Conservation (phyloP, 2,888 invertebrate species). For the Cephus rjabovi region DNA sequence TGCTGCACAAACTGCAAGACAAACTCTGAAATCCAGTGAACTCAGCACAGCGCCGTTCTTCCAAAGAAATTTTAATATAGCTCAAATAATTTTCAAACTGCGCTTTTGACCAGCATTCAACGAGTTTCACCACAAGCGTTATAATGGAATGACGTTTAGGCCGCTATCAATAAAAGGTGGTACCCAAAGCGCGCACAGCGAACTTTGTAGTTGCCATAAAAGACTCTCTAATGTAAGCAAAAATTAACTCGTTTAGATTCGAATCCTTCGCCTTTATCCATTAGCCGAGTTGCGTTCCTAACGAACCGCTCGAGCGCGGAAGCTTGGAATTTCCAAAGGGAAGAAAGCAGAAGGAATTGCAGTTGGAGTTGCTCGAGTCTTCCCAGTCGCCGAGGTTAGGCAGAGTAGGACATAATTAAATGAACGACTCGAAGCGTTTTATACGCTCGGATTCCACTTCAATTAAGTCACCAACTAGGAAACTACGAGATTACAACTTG, state of each 20-base stretch:
- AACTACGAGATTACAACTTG: too few species aligned
- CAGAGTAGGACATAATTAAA: conserved; percentile 23
- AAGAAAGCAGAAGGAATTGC: conserved; percentile 9
- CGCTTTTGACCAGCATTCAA: too few species aligned
- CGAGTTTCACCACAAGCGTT: too few species aligned
- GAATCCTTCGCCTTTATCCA: conserved; percentile 14
- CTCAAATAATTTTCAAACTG: too few species aligned
- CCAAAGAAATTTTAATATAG: too few species aligned
- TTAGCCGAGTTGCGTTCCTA: conserved; percentile 17
- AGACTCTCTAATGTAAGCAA: conserved; percentile 5
- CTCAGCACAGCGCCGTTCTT: too few species aligned
- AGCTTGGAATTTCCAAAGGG: conserved; percentile 21
- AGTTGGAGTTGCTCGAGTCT: conserved; percentile 9
- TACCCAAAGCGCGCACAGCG: too few species aligned
- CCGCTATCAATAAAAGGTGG: too few species aligned
- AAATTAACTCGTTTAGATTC: background rate
- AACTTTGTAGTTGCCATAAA: background rate
- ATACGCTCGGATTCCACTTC: conserved; percentile 14
- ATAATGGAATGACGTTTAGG: too few species aligned
- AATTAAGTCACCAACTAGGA: conserved; percentile 13
- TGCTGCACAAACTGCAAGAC: too few species aligned
- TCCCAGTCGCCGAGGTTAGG: background rate
- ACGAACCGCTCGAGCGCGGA: conserved; percentile 29
- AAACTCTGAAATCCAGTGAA: too few species aligned
- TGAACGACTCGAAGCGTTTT: conserved; percentile 21